Evolutionary conservation across 2,797 vertebrate species (phyloP).

Genomic region (Eidolon dupreanum): DNA sequence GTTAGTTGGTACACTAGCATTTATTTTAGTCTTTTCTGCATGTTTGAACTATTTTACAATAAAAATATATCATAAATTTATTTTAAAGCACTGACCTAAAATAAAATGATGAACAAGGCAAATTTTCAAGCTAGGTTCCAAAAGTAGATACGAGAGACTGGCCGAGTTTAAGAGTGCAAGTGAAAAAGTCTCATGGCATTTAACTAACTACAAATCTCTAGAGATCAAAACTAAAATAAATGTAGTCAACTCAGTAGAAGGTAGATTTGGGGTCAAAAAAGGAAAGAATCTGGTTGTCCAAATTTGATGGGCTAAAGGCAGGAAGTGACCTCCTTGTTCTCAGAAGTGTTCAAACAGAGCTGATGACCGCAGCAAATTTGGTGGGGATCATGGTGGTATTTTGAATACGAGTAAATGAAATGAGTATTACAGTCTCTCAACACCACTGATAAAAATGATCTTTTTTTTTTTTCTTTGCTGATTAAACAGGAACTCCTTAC

Average conservation of each 20-base stretch:
- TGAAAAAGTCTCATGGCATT: background rate
- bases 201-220: background rate
- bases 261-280: background rate
- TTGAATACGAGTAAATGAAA: background rate
- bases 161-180: background rate
- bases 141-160: background rate
- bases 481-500: background rate
- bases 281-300: background rate
- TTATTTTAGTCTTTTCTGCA: background rate
- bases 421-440: background rate
- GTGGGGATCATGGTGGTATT: background rate
- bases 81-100: background rate
- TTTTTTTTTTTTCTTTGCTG: background rate
- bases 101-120: background rate
- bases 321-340: background rate
- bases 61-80: background rate
- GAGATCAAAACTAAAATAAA: slow-evolving; percentile 16
- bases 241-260: background rate
- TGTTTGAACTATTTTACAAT: background rate
- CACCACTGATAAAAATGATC: background rate
- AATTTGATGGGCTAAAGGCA: background rate
- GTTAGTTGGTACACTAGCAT: background rate
- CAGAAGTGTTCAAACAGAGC: background rate
- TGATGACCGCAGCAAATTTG: background rate
- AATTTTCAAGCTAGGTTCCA: background rate